Percentiles rank a stretch among this genome's conserved stretches.
These are phyloP conservation scores for Limenitis camilla DNA, from an alignment of 2,888 invertebrate species.

Conservation along the genomic window DNA sequence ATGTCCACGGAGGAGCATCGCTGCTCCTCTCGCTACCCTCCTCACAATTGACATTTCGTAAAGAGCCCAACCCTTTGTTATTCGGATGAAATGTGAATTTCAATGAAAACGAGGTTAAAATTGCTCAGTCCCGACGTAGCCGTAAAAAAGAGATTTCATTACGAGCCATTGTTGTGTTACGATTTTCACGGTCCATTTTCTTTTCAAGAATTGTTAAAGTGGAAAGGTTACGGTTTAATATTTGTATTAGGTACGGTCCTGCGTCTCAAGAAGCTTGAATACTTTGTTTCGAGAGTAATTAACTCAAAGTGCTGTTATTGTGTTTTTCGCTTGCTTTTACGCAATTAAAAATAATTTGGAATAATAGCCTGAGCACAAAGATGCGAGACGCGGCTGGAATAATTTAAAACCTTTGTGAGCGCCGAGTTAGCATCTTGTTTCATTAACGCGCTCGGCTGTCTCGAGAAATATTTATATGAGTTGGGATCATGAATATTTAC, in stretches of 20 bases:
- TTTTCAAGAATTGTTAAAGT: conserved; percentile 49
- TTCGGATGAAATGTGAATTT: conserved; percentile 63
- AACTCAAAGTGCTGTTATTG: conserved; percentile 51
- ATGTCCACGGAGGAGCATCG: conserved; percentile 12
- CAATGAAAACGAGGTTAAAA: conserved; percentile 66
- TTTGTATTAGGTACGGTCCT: conserved; percentile 41
- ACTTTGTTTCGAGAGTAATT: conserved; percentile 52
- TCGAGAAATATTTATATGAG: conserved; percentile 59
- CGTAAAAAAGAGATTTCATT: conserved; percentile 61
- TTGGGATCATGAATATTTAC: conserved; percentile 61
- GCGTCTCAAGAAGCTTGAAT: conserved; percentile 45
- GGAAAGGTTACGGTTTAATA: conserved; percentile 47
- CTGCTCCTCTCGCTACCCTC: conserved; percentile 39
- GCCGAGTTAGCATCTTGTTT: conserved; percentile 65
- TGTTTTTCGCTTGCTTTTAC: conserved; percentile 61
- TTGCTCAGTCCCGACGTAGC: conserved; percentile 51
- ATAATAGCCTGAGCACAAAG: conserved; percentile 59
- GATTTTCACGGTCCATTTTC: conserved; percentile 60
- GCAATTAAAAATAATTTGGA: conserved; percentile 71
- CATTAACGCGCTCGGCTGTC: conserved; percentile 53
- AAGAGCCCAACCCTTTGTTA: conserved; percentile 62
- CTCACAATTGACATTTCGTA: conserved; percentile 65
- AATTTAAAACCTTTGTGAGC: conserved; percentile 50
- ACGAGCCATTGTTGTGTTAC: conserved; percentile 60
- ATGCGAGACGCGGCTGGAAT: conserved; percentile 51